Base-by-base conservation (phyloP, 2,888 invertebrate species). In the Ennomos erosarius region DNA sequence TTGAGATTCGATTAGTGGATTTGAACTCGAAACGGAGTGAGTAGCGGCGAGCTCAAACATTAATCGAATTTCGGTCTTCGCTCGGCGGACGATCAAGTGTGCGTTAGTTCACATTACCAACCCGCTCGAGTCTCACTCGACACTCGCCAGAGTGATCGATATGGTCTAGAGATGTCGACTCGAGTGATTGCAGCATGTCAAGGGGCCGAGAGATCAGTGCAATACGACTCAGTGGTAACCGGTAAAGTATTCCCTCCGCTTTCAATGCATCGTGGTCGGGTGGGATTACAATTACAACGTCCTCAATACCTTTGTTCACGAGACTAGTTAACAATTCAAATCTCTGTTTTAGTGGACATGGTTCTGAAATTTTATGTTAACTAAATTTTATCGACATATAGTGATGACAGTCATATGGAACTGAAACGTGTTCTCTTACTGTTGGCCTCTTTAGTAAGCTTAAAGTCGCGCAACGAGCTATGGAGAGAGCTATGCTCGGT, bases 1-100 rank as follows among this genome's bases (percentile, higher is more conserved):
- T 81, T 71, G 76, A 76, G 76, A 83, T 85, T 83, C 81, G 79
- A 85, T 84, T 84, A 85, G 76, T 80, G 73, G 76, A 74, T 79
- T 76, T 78, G 78, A 80, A 81, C 80, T 85, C 74, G 81, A 82
- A 81, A 74, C 75, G 71, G 74, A 76, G 79, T 77, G 80, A 80
- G 79, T 81, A 78, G 81, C 74, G 76, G 78, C 73, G 75, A 78
- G 77, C 75, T 84, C 81, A 78, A 87, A 83, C 85, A 83, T 87
- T 89, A 89, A 90, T 90, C 88, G 89, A 86, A 89, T 90, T 84
- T 88, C 82, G 84, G 83, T 83, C 79, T 83, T 79, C 84, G 77
- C 70, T 76, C 67, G 73, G 75, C 76, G 81, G 74, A 78, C 82
- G 83, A 85, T 85, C 87, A 84, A 88, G 88, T 82, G 79, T 80